A percentile compares a stretch with the other conserved stretches of the same genome.
Evolutionary conservation across 2,113 vertebrate genomes (phyloP).

Genomic region (Tauraco erythrolophus): DNA sequence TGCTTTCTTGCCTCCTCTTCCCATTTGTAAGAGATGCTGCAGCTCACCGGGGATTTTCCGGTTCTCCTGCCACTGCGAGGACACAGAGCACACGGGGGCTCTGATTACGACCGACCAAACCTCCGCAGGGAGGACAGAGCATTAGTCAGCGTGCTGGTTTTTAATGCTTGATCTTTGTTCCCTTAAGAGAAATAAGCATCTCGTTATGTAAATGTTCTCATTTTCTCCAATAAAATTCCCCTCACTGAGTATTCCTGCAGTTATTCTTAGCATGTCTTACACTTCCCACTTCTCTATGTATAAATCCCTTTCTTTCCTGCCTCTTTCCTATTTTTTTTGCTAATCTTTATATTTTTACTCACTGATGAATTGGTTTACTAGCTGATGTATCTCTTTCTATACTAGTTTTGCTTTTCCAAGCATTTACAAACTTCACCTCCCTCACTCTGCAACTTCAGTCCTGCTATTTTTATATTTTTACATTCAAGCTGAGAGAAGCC

Average conservation of each 20-base stretch:
- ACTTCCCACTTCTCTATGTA: background rate
- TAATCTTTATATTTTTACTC: background rate
- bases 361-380: background rate
- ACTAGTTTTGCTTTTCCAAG: background rate
- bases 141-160: background rate
- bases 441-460: background rate
- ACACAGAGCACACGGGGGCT: background rate
- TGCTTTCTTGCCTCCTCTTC: background rate
- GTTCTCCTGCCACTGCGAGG: background rate
- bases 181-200: conserved; percentile 1
- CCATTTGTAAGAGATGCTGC: background rate
- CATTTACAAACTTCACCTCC: background rate
- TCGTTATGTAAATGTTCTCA: background rate
- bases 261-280: background rate
- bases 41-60: background rate
- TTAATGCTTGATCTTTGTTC: conserved; percentile 6
- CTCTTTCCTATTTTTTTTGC: background rate
- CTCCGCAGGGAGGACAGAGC: background rate
- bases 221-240: conserved; percentile 16
- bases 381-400: background rate
- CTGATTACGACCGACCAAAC: background rate
- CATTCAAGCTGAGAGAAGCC: background rate
- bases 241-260: background rate
- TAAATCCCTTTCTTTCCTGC: background rate
- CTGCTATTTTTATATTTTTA: background rate